Evolutionary conservation across 1,140 invertebrate genomes (phyloP).

Genomic region (Cardiocondyla obscurior): DNA sequence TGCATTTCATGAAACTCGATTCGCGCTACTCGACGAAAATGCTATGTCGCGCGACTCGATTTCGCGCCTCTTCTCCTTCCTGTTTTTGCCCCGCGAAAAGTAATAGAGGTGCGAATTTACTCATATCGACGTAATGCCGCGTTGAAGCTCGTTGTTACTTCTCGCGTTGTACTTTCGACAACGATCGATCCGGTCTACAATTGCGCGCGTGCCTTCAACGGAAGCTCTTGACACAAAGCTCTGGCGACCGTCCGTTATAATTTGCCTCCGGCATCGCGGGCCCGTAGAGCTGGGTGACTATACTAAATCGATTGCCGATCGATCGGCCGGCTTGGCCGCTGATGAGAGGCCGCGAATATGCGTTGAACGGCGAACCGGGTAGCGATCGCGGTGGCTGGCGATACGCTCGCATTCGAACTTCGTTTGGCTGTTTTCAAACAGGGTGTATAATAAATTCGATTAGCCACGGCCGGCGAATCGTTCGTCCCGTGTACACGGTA

Average conservation of each 20-base stretch:
- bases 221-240: conserved; percentile 43
- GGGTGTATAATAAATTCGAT: conserved; percentile 72
- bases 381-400: conserved; percentile 7
- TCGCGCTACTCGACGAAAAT: conserved; percentile 7
- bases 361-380: background rate
- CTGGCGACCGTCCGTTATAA: conserved; percentile 65
- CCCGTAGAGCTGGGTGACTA: conserved; percentile 25
- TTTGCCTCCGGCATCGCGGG: conserved; percentile 62
- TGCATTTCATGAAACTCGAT: conserved; percentile 43
- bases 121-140: background rate
- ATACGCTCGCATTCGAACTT: conserved; percentile 11
- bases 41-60: background rate
- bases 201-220: conserved; percentile 44
- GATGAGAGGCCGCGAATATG: conserved; percentile 1
- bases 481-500: conserved; percentile 52
- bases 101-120: background rate
- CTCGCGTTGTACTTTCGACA: conserved; percentile 4
- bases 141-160: conserved; percentile 32
- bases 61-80: background rate
- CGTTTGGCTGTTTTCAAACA: conserved; percentile 66
- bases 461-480: conserved; percentile 60
- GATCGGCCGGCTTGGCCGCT: background rate
- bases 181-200: conserved; percentile 34
- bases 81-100: background rate
- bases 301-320: conserved; percentile 11